phyloP scores from a whole-genome alignment of 2,797 vertebrate species.

The Chelon auratus region DNA sequence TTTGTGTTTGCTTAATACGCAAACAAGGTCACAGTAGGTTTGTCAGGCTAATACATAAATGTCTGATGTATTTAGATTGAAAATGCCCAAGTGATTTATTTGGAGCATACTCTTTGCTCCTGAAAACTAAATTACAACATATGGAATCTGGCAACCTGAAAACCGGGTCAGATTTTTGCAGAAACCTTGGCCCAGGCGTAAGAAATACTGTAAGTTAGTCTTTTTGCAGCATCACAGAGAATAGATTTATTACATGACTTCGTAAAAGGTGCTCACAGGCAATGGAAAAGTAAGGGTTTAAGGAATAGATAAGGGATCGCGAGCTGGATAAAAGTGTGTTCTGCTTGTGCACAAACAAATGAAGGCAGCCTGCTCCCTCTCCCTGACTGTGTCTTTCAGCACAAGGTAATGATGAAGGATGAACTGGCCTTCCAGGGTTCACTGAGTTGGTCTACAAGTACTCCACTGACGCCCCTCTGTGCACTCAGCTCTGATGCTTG shows the following conservation, averaged over 20 bases:
- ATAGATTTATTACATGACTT: slow-evolving; percentile 47
- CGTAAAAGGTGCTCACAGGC: slow-evolving; percentile 50
- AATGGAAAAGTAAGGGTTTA: slow-evolving; percentile 48
- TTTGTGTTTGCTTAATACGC: slow-evolving; percentile 62
- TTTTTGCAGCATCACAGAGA: slow-evolving; percentile 33
- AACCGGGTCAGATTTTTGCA: slow-evolving; percentile 29
- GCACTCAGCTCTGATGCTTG: slow-evolving; percentile 68
- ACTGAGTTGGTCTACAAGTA: slow-evolving; percentile 71
- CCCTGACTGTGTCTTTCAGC: slow-evolving; percentile 72
- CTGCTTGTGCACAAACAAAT: slow-evolving; percentile 37
- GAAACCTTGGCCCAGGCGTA: slow-evolving; percentile 26
- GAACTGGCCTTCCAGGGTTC: slow-evolving; percentile 73
- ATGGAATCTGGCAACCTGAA: slow-evolving; percentile 16
- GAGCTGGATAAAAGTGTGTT: slow-evolving; percentile 52
- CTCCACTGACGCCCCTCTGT: slow-evolving; percentile 61
- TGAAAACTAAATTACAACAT: slow-evolving; percentile 27
- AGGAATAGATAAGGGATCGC: slow-evolving; percentile 47
- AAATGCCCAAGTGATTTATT: slow-evolving; percentile 22
- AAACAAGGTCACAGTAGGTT: slow-evolving; percentile 57
- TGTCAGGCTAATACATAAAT: slow-evolving; percentile 44
- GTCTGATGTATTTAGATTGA: slow-evolving; percentile 37
- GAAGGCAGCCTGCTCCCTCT: slow-evolving; percentile 42
- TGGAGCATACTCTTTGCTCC: background rate
- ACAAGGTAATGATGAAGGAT: slow-evolving; percentile 76
- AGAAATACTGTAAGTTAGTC: slow-evolving; percentile 7